Evolutionary conservation across 2,113 vertebrate species (phyloP).

Genomic region (Psophia crepitans): DNA sequence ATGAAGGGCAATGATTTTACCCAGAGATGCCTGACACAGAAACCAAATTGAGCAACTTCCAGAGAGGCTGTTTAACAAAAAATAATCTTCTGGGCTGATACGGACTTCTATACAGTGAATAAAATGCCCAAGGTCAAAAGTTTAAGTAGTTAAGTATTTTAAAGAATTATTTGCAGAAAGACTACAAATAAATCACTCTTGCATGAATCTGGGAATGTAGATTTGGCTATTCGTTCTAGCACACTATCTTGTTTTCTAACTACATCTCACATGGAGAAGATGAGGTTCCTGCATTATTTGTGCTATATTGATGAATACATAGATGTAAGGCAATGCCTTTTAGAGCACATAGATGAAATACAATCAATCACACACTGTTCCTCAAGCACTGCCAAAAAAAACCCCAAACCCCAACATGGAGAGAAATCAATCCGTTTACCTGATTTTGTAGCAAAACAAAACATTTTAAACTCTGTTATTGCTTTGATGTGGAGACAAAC

Average conservation of each 20-base stretch:
- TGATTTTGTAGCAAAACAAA: not conserved
- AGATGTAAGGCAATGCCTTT: not conserved
- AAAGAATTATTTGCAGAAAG: conserved; percentile 13
- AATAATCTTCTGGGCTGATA: conserved; percentile 10
- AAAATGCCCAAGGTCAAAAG: conserved; percentile 53
- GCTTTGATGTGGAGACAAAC: not conserved
- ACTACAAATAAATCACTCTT: conserved; percentile 11
- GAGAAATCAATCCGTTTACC: not conserved
- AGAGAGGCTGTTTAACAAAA: conserved; percentile 2
- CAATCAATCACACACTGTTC: not conserved
- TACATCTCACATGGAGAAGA: not conserved
- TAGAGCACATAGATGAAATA: not conserved
- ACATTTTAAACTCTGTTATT: not conserved
- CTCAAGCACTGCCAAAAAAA: not conserved
- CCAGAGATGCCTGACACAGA: not conserved
- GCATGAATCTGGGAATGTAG: not conserved
- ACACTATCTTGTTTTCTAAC: not conserved
- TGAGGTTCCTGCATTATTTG: not conserved
- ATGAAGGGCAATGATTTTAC: conserved; percentile 22
- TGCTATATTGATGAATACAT: not conserved
- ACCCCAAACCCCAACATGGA: too few species aligned
- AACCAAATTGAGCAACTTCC: not conserved
- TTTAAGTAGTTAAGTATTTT: conserved; percentile 42
- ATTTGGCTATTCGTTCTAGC: not conserved
- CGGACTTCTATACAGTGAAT: not conserved